Evolutionary conservation across 2,113 vertebrate species (phyloP), one percentile per base, ranked within the genome.

Genomic region (Lampris incognitus): DNA sequence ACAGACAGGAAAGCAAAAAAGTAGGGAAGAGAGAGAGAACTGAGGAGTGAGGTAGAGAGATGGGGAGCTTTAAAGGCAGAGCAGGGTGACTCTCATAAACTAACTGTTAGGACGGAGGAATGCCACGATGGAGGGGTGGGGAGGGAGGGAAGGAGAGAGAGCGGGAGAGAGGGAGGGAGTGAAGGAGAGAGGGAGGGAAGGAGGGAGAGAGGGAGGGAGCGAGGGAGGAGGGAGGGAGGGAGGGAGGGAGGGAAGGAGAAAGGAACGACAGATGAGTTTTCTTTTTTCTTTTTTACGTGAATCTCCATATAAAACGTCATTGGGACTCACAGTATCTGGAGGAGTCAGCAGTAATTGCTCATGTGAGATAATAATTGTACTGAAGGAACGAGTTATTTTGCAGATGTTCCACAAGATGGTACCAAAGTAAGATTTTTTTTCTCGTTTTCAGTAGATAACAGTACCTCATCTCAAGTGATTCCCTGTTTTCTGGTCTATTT

Each of bases 41-140:
- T 50, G 55, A 5, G n/a, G 51, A 68, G 73, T 67, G 80, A 82
- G 76, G 75, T 76, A 83, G 74, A 76, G 80, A 40, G 69, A 72
- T 69, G 78, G 67, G 79, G 62, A 72, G 81, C 76, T 79, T 84
- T 72, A 80, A 83, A 85, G 74, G 87, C 76, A 84, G 78, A 87
- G 79, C 81, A 54, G 79, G 81, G 85, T 90, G 91, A 89, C 88
- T 91, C 87, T 83, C 76, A 72, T 85, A 84, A 89, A 89, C 82
- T 91, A 86, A 90, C 79, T 71, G 87, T 89, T 87, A 82, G 85
- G 84, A 77, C 81, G 36, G 84, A 85, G 79, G 80, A 76, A 71
- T 79, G 58, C 80, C 81, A 82, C 70, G 59, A 63, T 60, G 74
- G 69, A 63, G 85, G 83, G 49, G 49, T 5, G 49, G 49, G 83